Percentiles rank a stretch among this genome's conserved stretches.
Conservation (phyloP, 2,888 invertebrate genomes). For the Caenorhabditis sulstoni region DNA sequence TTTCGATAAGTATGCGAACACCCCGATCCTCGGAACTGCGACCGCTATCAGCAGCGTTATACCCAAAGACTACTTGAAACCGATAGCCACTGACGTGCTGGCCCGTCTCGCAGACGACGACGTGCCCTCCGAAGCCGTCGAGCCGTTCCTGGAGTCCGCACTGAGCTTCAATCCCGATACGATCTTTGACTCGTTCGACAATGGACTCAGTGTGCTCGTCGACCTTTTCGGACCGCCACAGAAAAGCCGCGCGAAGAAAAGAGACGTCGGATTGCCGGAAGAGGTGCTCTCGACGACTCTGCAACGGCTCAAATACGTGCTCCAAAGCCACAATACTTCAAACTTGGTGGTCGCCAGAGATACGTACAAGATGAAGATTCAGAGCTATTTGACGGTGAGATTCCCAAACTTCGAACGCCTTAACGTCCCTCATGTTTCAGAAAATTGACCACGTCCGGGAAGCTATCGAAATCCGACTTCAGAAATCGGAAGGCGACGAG, state of each 20-base stretch:
- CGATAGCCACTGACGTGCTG: constrained; percentile 29
- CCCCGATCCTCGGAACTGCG: constrained; percentile 51
- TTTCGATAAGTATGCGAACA: constrained; percentile 42
- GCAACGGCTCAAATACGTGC: constrained; percentile 14
- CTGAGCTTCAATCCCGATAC: constrained; percentile 47
- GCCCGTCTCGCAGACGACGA: constrained; percentile 43
- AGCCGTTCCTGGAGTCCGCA: constrained; percentile 54
- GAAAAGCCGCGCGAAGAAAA: constrained; percentile 24
- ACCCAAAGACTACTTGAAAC: constrained; percentile 40
- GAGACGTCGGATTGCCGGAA: constrained; percentile 20
- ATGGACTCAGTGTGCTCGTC: constrained; percentile 13
- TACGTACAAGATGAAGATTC: constrained; percentile 1
- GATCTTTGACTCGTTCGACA: constrained; percentile 38
- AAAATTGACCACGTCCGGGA: constrained; percentile 41
- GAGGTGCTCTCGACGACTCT: constrained; percentile 27
- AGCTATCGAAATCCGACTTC: constrained; percentile 34
- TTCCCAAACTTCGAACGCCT: not conserved
- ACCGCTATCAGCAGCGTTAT: constrained; percentile 52
- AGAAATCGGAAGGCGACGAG: constrained; percentile 16
- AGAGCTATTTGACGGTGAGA: constrained; percentile 4
- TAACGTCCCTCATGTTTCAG: constrained; percentile 21
- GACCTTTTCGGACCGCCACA: constrained; percentile 23
- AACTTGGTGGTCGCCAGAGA: constrained; percentile 25
- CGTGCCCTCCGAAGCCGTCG: constrained; percentile 45
- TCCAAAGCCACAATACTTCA: constrained; percentile 28